phyloP scores from a whole-genome alignment of 23 tunicate species.

The Oikopleura albicans region DNA sequence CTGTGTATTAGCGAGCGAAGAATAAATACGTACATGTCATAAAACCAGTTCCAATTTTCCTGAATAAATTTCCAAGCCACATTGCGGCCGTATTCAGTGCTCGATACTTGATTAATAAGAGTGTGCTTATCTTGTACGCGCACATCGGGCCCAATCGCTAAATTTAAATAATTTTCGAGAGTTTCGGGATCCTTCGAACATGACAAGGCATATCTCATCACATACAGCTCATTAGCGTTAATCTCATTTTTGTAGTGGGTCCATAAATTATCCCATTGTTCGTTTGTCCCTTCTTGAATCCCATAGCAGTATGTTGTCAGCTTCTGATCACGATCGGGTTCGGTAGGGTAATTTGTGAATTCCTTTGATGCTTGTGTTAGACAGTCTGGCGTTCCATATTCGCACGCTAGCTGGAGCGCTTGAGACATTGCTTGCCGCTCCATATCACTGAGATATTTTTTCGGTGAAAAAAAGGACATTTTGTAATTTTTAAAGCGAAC shows the following conservation, averaged over 20 bases:
- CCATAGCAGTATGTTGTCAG: not conserved
- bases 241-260: not conserved
- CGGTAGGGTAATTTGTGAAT: not conserved
- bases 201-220: not conserved
- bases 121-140: no score
- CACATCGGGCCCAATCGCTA: not conserved
- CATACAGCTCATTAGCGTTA: conserved; percentile 2
- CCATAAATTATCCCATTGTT: conserved; percentile 9
- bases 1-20: no score
- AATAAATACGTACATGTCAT: no score
- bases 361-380: not conserved
- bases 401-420: not conserved
- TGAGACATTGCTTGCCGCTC: not conserved
- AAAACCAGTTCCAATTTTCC: no score
- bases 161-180: not conserved
- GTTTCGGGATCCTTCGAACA: not conserved
- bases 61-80: no score
- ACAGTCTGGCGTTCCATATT: not conserved
- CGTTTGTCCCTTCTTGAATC: no score
- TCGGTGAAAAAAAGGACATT: no score
- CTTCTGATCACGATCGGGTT: not conserved
- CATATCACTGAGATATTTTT: no score
- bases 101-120: no score
- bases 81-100: no score
- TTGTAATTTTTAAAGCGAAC: no score